Evolutionary conservation across 2,797 vertebrate species (phyloP).

Genomic region (Danio jaintianensis): DNA sequence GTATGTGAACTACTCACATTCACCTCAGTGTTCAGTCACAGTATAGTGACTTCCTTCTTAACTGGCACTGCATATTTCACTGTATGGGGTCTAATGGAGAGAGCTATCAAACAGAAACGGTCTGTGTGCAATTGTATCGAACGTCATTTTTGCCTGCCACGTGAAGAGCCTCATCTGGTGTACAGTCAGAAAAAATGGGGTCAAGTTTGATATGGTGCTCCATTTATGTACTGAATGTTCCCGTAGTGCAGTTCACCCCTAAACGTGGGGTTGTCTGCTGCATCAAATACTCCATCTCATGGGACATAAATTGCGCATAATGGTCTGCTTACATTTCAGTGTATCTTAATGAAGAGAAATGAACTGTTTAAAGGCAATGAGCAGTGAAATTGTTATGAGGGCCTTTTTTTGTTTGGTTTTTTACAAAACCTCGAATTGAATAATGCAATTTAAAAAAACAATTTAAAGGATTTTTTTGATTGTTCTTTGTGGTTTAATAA

Average conservation of each 20-base stretch:
- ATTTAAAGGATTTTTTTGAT: not conserved
- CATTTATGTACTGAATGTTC: slow-evolving; percentile 48
- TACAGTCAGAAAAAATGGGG: slow-evolving; percentile 38
- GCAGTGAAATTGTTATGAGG: slow-evolving; percentile 40
- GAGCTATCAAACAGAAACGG: not conserved
- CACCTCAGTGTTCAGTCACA: slow-evolving; percentile 27
- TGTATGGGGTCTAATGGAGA: slow-evolving; percentile 30
- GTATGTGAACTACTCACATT: slow-evolving; percentile 32
- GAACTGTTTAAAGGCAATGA: slow-evolving; percentile 55
- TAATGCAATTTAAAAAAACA: no score
- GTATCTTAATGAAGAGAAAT: slow-evolving; percentile 54
- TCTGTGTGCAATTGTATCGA: not conserved
- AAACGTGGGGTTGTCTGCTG: slow-evolving; percentile 43
- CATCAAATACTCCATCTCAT: slow-evolving; percentile 44
- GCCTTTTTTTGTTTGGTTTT: slow-evolving; percentile 3
- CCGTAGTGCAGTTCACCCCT: slow-evolving; percentile 49
- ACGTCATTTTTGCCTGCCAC: not conserved
- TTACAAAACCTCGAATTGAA: slow-evolving; percentile 4
- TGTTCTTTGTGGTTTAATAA: slow-evolving; percentile 4
- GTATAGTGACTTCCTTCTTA: slow-evolving; percentile 22
- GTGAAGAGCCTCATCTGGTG: slow-evolving; percentile 28
- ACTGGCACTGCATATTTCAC: slow-evolving; percentile 11
- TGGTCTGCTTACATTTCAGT: slow-evolving; percentile 64
- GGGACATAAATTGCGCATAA: slow-evolving; percentile 57
- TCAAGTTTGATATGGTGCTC: slow-evolving; percentile 33